A percentile compares a stretch with the other conserved stretches of the same genome.
Evolutionary conservation across 2,113 vertebrate species (phyloP).

Genomic region (Chionis minor): DNA sequence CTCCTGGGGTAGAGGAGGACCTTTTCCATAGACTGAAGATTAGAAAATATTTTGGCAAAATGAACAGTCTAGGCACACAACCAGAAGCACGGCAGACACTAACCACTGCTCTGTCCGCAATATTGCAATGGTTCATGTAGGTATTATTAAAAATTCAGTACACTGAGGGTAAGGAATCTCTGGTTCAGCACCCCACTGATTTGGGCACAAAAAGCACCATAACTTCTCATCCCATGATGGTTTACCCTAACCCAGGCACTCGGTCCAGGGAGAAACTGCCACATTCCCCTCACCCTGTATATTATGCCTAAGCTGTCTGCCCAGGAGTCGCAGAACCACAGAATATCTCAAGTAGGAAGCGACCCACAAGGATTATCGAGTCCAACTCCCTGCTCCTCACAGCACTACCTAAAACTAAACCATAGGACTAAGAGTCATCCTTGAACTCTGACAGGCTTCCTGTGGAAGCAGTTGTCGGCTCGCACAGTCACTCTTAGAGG

Average conservation of each 20-base stretch:
- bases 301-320: not conserved
- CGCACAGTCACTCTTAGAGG: not conserved
- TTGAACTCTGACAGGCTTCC: not conserved
- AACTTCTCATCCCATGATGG: accelerated
- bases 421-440: not conserved
- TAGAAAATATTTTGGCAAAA: not conserved
- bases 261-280: not conserved
- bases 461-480: not conserved
- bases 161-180: not conserved
- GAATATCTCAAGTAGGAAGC: not conserved
- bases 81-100: not conserved
- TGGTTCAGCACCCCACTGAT: not conserved
- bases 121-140: not conserved
- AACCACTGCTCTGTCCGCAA: not conserved
- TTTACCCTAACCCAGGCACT: not conserved
- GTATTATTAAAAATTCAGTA: not conserved
- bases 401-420: not conserved
- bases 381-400: not conserved
- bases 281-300: not conserved
- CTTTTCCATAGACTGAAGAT: not conserved
- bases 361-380: not conserved
- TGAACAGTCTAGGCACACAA: not conserved
- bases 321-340: not conserved
- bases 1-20: not conserved
- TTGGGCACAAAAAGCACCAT: not conserved